Evolutionary conservation across 2,888 invertebrate species (phyloP).

Genomic region (Dasysyrphus tricinctus): DNA sequence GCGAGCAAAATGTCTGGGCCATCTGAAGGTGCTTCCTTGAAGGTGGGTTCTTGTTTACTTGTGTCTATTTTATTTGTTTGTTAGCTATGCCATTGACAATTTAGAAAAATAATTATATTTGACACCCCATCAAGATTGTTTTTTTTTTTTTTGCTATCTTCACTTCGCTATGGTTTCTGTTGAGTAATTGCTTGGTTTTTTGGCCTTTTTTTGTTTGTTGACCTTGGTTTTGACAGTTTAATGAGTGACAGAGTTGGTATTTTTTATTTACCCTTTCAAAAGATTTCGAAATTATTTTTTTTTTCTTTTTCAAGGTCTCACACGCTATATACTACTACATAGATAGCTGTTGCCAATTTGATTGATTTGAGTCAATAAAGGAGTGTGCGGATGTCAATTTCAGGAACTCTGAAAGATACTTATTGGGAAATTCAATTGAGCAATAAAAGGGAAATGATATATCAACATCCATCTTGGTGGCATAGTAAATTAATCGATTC

Average conservation of each 20-base stretch:
- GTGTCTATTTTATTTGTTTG: conserved; percentile 41
- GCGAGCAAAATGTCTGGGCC: conserved; percentile 12
- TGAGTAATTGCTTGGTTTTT: neutral
- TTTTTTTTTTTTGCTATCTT: neutral
- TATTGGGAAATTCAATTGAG: conserved; percentile 8
- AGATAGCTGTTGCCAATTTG: neutral
- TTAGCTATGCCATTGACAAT: conserved; percentile 44
- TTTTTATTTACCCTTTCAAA: neutral
- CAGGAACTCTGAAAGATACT: neutral
- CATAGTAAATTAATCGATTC: conserved; percentile 4
- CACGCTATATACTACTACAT: neutral
- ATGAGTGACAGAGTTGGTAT: neutral
- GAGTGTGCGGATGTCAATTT: neutral
- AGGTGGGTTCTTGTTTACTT: conserved; percentile 56
- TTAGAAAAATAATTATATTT: conserved; percentile 53
- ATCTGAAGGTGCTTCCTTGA: conserved; percentile 22
- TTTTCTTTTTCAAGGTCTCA: neutral
- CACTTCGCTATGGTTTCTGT: neutral
- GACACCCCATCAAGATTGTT: neutral
- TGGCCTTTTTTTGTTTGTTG: neutral
- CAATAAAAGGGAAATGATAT: neutral
- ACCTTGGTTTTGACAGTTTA: neutral
- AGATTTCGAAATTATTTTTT: neutral
- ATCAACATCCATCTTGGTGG: neutral
- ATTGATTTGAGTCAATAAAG: conserved; percentile 23